These are phyloP conservation scores for Trypoxylon attenuatum DNA, from an alignment of 2,888 invertebrate genomes.

Conservation along the genomic window DNA sequence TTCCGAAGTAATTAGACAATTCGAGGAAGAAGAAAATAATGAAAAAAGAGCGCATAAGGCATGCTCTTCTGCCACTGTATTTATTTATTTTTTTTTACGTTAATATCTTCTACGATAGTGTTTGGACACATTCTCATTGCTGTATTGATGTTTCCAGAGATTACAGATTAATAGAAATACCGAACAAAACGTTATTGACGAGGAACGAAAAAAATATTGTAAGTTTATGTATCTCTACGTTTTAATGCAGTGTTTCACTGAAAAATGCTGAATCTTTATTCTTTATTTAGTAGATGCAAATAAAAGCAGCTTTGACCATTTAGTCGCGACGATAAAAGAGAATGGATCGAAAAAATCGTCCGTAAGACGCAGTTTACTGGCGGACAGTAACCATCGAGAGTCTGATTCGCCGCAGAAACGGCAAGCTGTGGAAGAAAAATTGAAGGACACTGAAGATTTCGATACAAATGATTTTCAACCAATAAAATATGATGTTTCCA, in stretches of 20 bases:
- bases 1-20: constrained; percentile 71
- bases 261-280: constrained; percentile 20
- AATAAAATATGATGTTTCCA: constrained; percentile 19
- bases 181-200: constrained; percentile 71
- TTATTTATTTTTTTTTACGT: neutral
- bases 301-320: constrained; percentile 66
- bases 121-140: too few relatives aligned
- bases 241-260: neutral
- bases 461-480: constrained; percentile 16
- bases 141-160: constrained; percentile 55
- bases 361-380: constrained; percentile 38
- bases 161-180: constrained; percentile 68
- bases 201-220: constrained; percentile 73
- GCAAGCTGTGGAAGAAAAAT: neutral
- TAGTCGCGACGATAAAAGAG: constrained; percentile 67
- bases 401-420: neutral
- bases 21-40: constrained; percentile 72
- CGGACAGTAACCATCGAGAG: neutral
- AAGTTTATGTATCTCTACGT: constrained; percentile 47
- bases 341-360: constrained; percentile 18
- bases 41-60: constrained; percentile 62
- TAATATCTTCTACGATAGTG: too few relatives aligned
- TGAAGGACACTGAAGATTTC: constrained; percentile 17
- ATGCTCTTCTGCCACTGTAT: constrained; percentile 28
- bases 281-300: constrained; percentile 65